Base-by-base conservation (phyloP, 2,113 vertebrate species). In the Burhinus bistriatus region DNA sequence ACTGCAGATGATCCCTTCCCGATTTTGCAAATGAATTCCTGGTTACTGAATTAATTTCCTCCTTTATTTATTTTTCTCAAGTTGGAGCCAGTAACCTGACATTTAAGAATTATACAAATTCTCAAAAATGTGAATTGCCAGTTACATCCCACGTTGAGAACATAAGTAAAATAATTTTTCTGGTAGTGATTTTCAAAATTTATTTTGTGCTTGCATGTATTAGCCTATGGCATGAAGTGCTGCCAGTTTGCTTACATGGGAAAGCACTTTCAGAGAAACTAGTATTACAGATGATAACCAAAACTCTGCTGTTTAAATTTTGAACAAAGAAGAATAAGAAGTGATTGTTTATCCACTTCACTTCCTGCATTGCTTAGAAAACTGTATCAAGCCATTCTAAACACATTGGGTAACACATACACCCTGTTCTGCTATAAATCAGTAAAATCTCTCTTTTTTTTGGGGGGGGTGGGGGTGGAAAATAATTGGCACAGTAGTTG, bases 401-500 rank as follows among this genome's bases (percentile, higher is more conserved):
- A 75, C 47, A 71, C 72, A 89, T 87, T 90, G 91, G 89, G 92
- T 95, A 94, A 93, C 64, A 90, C 47, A 38, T 38, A 62, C 72
- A 83, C 58, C 47, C 91, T 57, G 75, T 4, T 52, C 90, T 90
- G 92, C 93, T 78, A 89, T 40, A 94, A 95, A 96, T 93, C 92
- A 87, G 36, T 49, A 32, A 75, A 71, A 90, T 54, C 55, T 45
- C 68, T 64, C 38, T 32, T 77, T 52, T 92, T 93, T 68, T 5
- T 42, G 42, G 42, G 47, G 44, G 44, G 44, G 23, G 57, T 27
- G 49, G 26, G 76, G 88, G 47, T 47, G 80, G 86, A 75, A 88
- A 93, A 79, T 76, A 92, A 90, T 47, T 93, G 88, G 86, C 89
- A 93, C 61, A 1, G 83, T 20, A 54, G 34, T 12, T 7, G 76